phyloP scores from a whole-genome alignment of 2,797 vertebrate genomes.

The Furcifer pardalis region DNA sequence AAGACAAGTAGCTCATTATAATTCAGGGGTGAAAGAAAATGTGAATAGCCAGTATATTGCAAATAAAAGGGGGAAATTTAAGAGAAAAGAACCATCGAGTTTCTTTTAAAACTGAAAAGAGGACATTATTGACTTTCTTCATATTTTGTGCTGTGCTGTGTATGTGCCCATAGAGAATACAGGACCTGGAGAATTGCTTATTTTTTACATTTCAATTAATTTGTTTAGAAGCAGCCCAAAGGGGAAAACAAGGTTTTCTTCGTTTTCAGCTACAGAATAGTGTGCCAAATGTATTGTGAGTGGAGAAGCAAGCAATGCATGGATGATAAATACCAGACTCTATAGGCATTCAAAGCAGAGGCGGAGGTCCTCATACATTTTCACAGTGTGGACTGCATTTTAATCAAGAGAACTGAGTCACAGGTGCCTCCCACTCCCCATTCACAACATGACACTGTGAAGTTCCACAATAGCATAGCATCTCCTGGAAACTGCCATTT shows the following conservation, averaged over 20 bases:
- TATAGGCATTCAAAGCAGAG: conserved; percentile 37
- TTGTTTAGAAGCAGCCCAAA: conserved; percentile 12
- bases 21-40: background rate
- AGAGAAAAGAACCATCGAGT: background rate
- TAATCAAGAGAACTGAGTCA: conserved; percentile 33
- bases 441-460: conserved; percentile 30
- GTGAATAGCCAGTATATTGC: background rate
- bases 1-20: background rate
- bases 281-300: conserved; percentile 30
- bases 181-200: background rate
- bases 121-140: background rate
- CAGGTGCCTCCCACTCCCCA: conserved; percentile 22
- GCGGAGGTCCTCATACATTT: conserved; percentile 38
- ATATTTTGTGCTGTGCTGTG: background rate
- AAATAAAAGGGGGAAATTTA: background rate
- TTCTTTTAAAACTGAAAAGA: background rate
- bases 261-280: conserved; percentile 12
- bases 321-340: conserved; percentile 33
- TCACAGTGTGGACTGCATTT: conserved; percentile 34
- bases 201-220: conserved; percentile 16
- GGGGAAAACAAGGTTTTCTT: conserved; percentile 10
- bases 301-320: conserved; percentile 12
- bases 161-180: background rate
- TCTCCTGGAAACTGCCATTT: conserved; percentile 25
- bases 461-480: conserved; percentile 2